Evolutionary conservation across 2,888 invertebrate species (phyloP).

Genomic region (Acanthosoma haemorrhoidale): DNA sequence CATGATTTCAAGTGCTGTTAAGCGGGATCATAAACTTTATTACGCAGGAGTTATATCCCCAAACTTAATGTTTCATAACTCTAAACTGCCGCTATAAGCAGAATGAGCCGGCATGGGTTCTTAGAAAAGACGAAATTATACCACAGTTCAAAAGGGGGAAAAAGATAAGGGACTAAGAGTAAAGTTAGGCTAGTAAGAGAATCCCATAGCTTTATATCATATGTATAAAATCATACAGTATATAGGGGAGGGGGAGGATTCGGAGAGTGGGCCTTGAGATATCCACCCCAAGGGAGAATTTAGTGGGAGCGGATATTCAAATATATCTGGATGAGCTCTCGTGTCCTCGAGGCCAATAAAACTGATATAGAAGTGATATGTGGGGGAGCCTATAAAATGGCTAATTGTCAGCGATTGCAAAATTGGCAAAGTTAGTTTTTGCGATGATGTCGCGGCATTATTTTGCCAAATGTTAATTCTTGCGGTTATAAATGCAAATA

Average conservation of each 20-base stretch:
- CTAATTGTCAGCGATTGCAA: not conserved
- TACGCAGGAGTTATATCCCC: too few species aligned
- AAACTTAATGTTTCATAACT: too few species aligned
- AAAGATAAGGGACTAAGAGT: too few species aligned
- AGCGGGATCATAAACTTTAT: too few species aligned
- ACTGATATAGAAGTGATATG: not conserved
- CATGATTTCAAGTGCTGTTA: too few species aligned
- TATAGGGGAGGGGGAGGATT: not conserved
- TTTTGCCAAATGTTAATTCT: not conserved
- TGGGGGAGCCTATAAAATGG: not conserved
- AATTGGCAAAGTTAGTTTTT: not conserved
- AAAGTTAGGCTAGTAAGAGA: not conserved
- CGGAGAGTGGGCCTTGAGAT: not conserved
- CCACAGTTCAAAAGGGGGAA: too few species aligned
- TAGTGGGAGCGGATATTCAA: not conserved
- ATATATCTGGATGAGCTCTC: not conserved
- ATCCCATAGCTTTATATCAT: not conserved
- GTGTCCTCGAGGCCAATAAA: not conserved
- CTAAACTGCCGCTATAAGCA: too few species aligned
- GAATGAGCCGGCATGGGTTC: too few species aligned
- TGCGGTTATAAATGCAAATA: not conserved
- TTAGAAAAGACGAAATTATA: too few species aligned
- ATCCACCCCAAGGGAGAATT: slow-evolving; percentile 1
- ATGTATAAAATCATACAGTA: not conserved
- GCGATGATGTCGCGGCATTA: not conserved